Base-by-base conservation (phyloP, 2,113 vertebrate genomes). In the Sprattus sprattus region DNA sequence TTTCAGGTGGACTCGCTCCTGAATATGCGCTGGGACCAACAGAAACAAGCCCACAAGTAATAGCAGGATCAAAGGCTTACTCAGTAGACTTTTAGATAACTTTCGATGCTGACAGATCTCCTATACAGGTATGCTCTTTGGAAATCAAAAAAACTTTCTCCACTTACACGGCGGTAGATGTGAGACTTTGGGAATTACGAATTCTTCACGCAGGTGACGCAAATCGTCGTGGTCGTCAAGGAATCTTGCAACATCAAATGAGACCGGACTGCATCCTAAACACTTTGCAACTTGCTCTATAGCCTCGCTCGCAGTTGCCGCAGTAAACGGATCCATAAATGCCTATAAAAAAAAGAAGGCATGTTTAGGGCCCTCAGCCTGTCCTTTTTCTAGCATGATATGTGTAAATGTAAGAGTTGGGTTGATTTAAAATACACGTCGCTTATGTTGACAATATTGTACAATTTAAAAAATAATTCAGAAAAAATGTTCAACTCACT, bases 121-220 rank as follows among this genome's bases (percentile, higher is more conserved):
- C 39, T 39, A 39, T 39, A 39, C 39, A 39, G 2, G 39, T 2
- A 39, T 39, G 39, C 39, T 39, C 39, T 39, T 2, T 39, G 18
- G 54, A 4, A n/a, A 18, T 10, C 32, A 50, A 25, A 67, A 25
- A 6, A 54, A 32, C 16, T 67, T 0, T 54, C 49, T 52, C 15
- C 49, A 93, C 97, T 97, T 91, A 99, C 98, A 94, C 60, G 91
- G 89, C 87, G 97, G 96, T 45, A 99, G 91, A 85, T 99, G 95
- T 49, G 93, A 92, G 22, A 95, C 90, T 95, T 95, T 97, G 0
- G 98, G 97, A 32, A 99, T 82, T 25, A 87, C 88, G 90, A 99
- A 99, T 50, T 93, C 81, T 2, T 95, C 91, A 5, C 94, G 93
- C 64, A 99, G 92, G 46, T 95, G 94, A 18, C 85, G 92, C 85